Evolutionary conservation across 1,140 invertebrate genomes (phyloP).

Genomic region (Brachionus plicatilis): DNA sequence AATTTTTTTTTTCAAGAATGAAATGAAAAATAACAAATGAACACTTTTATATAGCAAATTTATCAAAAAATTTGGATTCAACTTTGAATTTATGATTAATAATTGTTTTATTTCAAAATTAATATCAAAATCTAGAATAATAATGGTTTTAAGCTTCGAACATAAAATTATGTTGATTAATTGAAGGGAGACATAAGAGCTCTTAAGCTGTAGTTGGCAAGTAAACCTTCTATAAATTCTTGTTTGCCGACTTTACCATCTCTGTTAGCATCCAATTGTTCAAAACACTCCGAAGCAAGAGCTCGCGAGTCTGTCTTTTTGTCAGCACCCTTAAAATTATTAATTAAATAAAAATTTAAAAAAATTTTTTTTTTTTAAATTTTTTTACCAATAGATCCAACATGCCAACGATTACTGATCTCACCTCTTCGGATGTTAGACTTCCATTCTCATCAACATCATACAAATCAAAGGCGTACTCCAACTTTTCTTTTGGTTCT

Average conservation of each 20-base stretch:
- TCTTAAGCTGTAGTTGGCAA: conserved; percentile 6
- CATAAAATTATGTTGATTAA: background rate
- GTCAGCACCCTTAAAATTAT: background rate
- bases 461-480: conserved; percentile 37
- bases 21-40: background rate
- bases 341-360: background rate
- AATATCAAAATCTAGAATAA: background rate
- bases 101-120: background rate
- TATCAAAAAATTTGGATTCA: background rate
- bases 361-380: background rate
- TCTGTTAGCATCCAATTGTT: background rate
- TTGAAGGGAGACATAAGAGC: conserved; percentile 35
- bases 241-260: conserved; percentile 10
- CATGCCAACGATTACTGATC: conserved; percentile 4
- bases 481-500: background rate
- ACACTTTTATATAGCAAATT: background rate
- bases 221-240: conserved; percentile 18
- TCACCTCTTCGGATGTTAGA: background rate
- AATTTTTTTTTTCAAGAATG: background rate
- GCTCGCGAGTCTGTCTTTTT: background rate
- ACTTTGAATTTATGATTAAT: background rate
- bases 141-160: background rate
- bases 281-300: background rate
- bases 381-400: conserved; percentile 18
- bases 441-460: conserved; percentile 9